Evolutionary conservation across 2,888 invertebrate genomes (phyloP), one percentile per base, ranked within the genome.

Genomic region (Eupithecia insigniata): DNA sequence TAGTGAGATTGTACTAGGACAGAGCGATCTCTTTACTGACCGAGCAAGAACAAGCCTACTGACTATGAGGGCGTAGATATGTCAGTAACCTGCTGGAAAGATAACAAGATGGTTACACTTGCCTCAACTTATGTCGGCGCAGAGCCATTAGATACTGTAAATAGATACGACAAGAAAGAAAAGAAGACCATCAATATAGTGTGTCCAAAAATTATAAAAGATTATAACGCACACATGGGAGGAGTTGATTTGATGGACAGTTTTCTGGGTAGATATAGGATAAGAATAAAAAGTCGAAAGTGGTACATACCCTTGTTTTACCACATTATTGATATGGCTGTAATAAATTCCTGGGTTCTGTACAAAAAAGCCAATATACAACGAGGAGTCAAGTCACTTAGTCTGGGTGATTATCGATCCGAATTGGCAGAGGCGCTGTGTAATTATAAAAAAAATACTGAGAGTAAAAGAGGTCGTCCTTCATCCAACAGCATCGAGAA

Each of bases 171-270:
- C 51, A 51, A 51, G 22, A 51, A 51, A 51, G n/a, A 51, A n/a
- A 51, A 51, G 12, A 51, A n/a, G 12, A 6, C 51, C n/a, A n/a
- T 51, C n/a, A 51, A 22, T 12, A 51, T 51, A n/a, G 51, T n/a
- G n/a, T 51, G 51, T n/a, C 51, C 51, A 51, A 51, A 51, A 51
- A 51, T 51, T n/a, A 51, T 51, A 51, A n/a, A n/a, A 51, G 51
- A 51, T 8, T 51, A 51, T n/a, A 51, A 51, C 22, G 51, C 51
- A 3, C 46, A 46, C 46, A 46, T 46, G 46, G 46, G 46, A 14
- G n/a, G 46, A 14, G 46, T 46, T 6, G 55, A 55, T 26, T 14
- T 55, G 83, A 80, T 72, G 69, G 71, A 71, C n/a, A 67, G 66
- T 30, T 67, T 67, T 67, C 34, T 67, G 32, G 67, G 67, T 6